Conservation (phyloP, 1,140 invertebrate genomes). For the Drosophila truncata region DNA sequence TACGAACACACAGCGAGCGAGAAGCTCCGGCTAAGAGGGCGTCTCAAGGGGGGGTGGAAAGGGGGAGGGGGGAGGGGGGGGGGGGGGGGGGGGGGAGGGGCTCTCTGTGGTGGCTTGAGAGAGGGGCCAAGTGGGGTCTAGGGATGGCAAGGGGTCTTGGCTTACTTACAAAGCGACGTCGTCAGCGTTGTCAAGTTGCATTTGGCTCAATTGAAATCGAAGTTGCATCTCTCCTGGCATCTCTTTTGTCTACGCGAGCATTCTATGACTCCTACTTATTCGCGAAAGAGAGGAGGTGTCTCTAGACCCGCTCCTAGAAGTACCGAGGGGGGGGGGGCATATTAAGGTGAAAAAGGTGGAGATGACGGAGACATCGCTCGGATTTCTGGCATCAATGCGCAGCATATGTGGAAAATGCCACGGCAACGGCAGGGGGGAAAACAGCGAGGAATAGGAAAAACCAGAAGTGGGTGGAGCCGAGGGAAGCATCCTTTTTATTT, state of each 20-base stretch:
- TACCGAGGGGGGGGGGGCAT: too few relatives aligned
- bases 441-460: not conserved
- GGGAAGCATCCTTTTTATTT: conserved; percentile 59
- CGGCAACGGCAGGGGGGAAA: not conserved
- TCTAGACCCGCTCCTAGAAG: not conserved
- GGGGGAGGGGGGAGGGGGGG: not conserved
- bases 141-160: not conserved
- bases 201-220: conserved; percentile 79
- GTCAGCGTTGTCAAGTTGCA: conserved; percentile 65
- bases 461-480: conserved; percentile 4
- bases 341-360: conserved; percentile 15
- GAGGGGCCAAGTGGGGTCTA: not conserved
- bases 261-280: conserved; percentile 34
- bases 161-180: conserved; percentile 38
- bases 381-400: conserved; percentile 73
- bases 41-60: not conserved
- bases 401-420: conserved; percentile 25
- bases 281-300: not conserved
- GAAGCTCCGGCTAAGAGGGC: conserved; percentile 20
- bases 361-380: conserved; percentile 64
- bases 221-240: conserved; percentile 62
- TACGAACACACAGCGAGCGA: conserved; percentile 28
- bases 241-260: conserved; percentile 28
- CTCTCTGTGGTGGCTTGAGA: not conserved
- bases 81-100: not conserved